Evolutionary conservation across 2,113 vertebrate species (phyloP), one percentile per base, ranked within the genome.

Genomic region (Arizona elegans): DNA sequence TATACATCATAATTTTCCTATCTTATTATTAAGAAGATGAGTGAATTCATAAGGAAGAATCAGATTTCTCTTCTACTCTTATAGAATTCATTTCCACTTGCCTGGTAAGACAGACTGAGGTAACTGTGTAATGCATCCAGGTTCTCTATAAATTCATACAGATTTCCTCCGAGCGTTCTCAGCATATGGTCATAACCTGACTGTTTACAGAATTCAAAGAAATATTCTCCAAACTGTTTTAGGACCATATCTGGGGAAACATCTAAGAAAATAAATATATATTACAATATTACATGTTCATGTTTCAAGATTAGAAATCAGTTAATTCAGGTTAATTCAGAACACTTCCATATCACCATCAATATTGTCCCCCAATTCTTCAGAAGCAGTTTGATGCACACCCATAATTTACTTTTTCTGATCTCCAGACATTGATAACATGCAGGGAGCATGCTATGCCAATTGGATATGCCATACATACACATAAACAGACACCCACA

Each of bases 121-220:
- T 98, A 98, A 95, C 98, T 97, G 92, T 98, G 98, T 92, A 98
- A 75, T 1, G 98, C 96, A 94, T 98, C 98, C 96, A 98, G 94
- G 92, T 98, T 98, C 93, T 98, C 98, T 54, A 98, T 98, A 92
- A 98, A 98, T 90, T 98, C 98, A 3, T 97, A 98, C 3, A 98
- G 97, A 95, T 98, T 98, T 93, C 98, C 98, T 92, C 98, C 98
- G 53, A 98, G 96, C 0, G 98, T 98, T 94, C 98, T 96, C 94
- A 98, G 96, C 98, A 98, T 98, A 92, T 97, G 98, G 94, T 98
- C 98, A 52, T 98, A 98, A 59, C 98, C 98, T 7, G 98, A 98
- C 70, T 96, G 97, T 94, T 98, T 98, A 93, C 98, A 98, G 95
- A 98, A 98, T 93, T 98, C 97, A 95, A 98, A 98, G 96, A 98